These are phyloP conservation scores for Dasysyrphus albostriatus DNA, from an alignment of 2,888 invertebrate species.

Conservation along the genomic window DNA sequence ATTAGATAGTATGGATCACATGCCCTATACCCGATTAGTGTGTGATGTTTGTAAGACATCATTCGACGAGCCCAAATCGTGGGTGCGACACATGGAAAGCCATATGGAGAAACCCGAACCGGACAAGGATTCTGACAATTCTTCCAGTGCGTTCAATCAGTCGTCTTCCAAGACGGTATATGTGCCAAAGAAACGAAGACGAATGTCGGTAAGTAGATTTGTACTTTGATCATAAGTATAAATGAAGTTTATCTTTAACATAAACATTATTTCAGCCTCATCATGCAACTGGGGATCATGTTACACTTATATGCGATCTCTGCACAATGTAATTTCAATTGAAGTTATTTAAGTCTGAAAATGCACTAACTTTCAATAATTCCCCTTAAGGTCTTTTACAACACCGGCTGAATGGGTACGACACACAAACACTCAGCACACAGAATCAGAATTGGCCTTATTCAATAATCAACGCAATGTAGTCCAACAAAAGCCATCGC, in stretches of 20 bases:
- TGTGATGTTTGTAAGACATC: constrained; percentile 94
- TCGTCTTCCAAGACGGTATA: constrained; percentile 77
- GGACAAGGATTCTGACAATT: constrained; percentile 76
- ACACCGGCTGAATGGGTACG: constrained; percentile 95
- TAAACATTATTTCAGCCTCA: constrained; percentile 29
- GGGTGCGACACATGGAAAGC: constrained; percentile 93
- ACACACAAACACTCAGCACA: constrained; percentile 93
- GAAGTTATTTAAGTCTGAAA: not conserved
- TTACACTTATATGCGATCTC: constrained; percentile 64
- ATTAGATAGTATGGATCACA: constrained; percentile 77
- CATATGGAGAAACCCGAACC: constrained; percentile 87
- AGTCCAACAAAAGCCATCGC: constrained; percentile 40
- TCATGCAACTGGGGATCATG: constrained; percentile 41
- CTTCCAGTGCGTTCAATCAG: constrained; percentile 54
- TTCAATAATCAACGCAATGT: constrained; percentile 80
- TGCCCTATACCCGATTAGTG: constrained; percentile 89
- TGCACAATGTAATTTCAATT: constrained; percentile 55
- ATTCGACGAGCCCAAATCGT: constrained; percentile 91
- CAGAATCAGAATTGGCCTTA: constrained; percentile 91
- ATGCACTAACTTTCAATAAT: not conserved
- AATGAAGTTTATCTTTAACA: not conserved
- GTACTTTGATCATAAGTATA: not conserved
- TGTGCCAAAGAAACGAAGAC: constrained; percentile 84
- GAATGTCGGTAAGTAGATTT: constrained; percentile 84
- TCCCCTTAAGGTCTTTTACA: constrained; percentile 85